Evolutionary conservation across 2,113 vertebrate genomes (phyloP), one percentile per base, ranked within the genome.

Genomic region (Calonectris borealis): DNA sequence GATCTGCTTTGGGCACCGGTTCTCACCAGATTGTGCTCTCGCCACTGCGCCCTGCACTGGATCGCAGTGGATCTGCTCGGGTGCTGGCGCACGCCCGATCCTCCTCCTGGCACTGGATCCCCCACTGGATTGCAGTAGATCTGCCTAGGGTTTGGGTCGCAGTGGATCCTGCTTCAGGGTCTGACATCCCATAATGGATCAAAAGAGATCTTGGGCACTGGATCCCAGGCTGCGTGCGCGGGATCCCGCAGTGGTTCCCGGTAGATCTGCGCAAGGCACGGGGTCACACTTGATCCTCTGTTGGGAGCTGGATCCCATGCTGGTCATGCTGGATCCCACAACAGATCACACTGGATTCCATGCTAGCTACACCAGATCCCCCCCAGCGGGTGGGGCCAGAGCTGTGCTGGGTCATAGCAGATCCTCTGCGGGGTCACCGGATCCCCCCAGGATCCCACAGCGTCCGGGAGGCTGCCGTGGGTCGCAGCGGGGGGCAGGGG

Each of bases 291-390:
- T 1, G 44, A 49, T 78, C 70, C 73, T 17, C 52, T 29, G 16
- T 9, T 55, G 76, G 84, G 79, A 76, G 55, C 26, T 31, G 82
- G 90, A 57, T 96, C 94, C 95, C 95, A 72, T 95, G 96, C 90
- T 95, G 85, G 95, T 51, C 95, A 89, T 93, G 92, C 78, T 48
- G 92, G 93, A 93, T 93, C 94, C 76, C 86, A 36, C 51, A 13
- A 2, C 10, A 16, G 48, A 48, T 65, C 71, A 9, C 44, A 4
- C 69, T 34, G 92, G 81, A 51, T 95, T 54, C 88, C 38, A 24
- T 4, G 31, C 51, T 36, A 21, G 54, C 27, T 16, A 21, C 42
- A 29, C 78, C 12, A 26, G 85, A 60, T 65, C 58, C 77, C 51
- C 46, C 52, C 40, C 65, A 24, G 46, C 3, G 15, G 44, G 34